phyloP scores from a whole-genome alignment of 2,888 invertebrate species.

The Leptogaster cylindrica region DNA sequence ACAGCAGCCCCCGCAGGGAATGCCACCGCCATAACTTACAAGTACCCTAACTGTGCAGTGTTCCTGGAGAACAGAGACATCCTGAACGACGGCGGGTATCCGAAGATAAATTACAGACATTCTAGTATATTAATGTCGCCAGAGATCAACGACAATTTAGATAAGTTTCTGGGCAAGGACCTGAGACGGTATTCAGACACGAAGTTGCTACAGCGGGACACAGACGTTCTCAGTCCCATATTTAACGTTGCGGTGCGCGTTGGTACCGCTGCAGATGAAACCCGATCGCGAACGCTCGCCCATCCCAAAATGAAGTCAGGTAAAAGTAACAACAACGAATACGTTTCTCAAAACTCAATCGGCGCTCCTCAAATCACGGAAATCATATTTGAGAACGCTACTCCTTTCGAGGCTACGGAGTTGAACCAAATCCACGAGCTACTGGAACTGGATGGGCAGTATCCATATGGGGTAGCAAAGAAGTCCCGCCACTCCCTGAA shows the following conservation, averaged over 20 bases:
- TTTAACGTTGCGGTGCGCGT: constrained; percentile 46
- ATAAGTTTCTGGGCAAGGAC: constrained; percentile 56
- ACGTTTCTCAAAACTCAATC: constrained; percentile 16
- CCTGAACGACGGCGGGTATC: constrained; percentile 59
- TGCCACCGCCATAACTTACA: constrained; percentile 49
- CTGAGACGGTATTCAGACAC: constrained; percentile 61
- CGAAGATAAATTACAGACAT: constrained; percentile 59
- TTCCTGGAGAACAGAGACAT: constrained; percentile 62
- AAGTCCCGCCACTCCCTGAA: constrained; percentile 51
- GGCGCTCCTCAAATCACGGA: constrained; percentile 52
- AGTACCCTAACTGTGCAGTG: constrained; percentile 62
- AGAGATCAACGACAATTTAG: constrained; percentile 52
- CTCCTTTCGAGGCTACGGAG: constrained; percentile 63
- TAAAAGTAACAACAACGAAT: constrained; percentile 21
- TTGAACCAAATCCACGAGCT: constrained; percentile 55
- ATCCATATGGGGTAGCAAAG: constrained; percentile 9
- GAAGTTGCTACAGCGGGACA: constrained; percentile 56
- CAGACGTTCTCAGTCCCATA: constrained; percentile 53
- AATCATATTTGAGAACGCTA: constrained; percentile 56
- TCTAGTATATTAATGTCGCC: constrained; percentile 56
- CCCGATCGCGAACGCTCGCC: constrained; percentile 2
- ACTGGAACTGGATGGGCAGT: constrained; percentile 50
- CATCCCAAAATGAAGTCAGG: constrained; percentile 3
- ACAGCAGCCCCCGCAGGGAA: constrained; percentile 46
- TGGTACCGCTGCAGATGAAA: not conserved